Evolutionary conservation across 2,888 invertebrate genomes (phyloP).

Genomic region (Synanthedon tipuliformis): DNA sequence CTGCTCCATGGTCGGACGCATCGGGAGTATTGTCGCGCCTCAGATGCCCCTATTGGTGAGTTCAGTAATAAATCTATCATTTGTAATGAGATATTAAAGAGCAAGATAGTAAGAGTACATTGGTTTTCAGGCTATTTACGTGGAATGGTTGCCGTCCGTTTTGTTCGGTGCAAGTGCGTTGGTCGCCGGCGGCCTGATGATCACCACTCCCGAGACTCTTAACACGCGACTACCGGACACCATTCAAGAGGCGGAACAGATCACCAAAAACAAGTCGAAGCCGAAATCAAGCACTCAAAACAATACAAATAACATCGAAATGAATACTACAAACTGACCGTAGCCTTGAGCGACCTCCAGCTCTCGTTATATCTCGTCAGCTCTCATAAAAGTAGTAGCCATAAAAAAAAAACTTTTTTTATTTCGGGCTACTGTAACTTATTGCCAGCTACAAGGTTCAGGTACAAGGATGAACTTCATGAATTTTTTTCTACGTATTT

Average conservation of each 20-base stretch:
- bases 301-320: slow-evolving; percentile 19
- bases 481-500: too few relatives aligned
- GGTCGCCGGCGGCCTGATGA: slow-evolving; percentile 65
- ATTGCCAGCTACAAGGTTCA: too few relatives aligned
- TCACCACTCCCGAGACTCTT: slow-evolving; percentile 74
- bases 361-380: too few relatives aligned
- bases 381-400: too few relatives aligned
- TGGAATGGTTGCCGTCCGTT: slow-evolving; percentile 67
- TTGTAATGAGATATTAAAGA: slow-evolving; percentile 2
- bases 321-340: slow-evolving; percentile 9
- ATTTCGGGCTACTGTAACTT: too few relatives aligned
- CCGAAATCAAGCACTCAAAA: neutral
- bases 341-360: too few relatives aligned
- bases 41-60: slow-evolving; percentile 76
- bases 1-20: slow-evolving; percentile 80
- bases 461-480: too few relatives aligned
- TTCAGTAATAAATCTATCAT: slow-evolving; percentile 1
- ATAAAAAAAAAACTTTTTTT: too few relatives aligned
- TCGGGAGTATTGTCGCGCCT: slow-evolving; percentile 80
- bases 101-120: too few relatives aligned
- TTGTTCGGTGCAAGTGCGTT: slow-evolving; percentile 70
- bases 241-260: slow-evolving; percentile 68
- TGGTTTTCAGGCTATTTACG: slow-evolving; percentile 52
- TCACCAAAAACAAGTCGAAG: slow-evolving; percentile 18
- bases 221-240: slow-evolving; percentile 72